Conservation (phyloP, 2,797 vertebrate genomes). For the Acanthiza pusilla region DNA sequence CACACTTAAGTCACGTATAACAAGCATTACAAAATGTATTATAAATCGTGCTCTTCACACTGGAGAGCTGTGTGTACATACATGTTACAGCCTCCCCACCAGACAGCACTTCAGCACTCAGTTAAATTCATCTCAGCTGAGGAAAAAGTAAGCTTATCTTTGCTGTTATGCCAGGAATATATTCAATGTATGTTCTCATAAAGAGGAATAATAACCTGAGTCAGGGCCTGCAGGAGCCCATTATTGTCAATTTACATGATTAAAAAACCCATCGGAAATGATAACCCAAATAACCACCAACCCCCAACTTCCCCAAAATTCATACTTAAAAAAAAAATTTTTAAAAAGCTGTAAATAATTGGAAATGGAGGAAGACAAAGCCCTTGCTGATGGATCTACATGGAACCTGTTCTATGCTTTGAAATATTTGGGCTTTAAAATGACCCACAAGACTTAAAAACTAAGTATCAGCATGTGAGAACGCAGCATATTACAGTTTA, state of each 20-base stretch:
- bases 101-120: neutral
- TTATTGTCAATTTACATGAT: neutral
- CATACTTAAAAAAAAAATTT: neutral
- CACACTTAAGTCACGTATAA: constrained; percentile 61
- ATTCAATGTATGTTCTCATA: neutral
- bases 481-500: constrained; percentile 46
- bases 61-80: neutral
- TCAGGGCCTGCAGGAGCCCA: neutral
- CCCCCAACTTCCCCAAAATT: neutral
- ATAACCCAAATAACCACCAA: neutral
- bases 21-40: constrained; percentile 34
- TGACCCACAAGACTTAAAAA: constrained; percentile 57
- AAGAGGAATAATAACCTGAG: neutral
- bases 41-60: neutral
- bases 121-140: neutral
- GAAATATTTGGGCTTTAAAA: constrained; percentile 56
- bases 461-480: constrained; percentile 50
- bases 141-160: neutral
- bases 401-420: neutral
- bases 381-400: neutral
- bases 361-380: neutral
- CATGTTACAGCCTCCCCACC: neutral
- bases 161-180: neutral
- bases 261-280: neutral
- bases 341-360: neutral